Evolutionary conservation across 2,797 vertebrate genomes (phyloP).

Genomic region (Gephyroberyx darwinii): DNA sequence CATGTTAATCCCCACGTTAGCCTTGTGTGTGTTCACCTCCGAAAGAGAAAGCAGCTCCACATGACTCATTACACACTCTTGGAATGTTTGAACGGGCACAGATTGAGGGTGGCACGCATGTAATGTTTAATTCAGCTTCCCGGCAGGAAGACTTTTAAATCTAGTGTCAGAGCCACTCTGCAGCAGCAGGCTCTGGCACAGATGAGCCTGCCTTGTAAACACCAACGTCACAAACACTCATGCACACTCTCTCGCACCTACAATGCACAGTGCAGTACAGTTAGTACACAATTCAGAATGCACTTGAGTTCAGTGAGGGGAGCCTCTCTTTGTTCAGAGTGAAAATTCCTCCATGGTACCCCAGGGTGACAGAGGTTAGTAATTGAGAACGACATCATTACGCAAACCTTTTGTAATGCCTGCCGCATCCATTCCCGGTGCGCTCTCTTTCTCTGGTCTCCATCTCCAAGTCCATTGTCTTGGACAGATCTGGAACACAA

Average conservation of each 20-base stretch:
- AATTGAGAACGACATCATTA: constrained; percentile 70
- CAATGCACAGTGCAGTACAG: constrained; percentile 17
- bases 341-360: constrained; percentile 44
- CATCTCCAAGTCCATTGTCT: constrained; percentile 61
- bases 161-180: constrained; percentile 52
- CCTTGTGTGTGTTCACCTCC: constrained; percentile 46
- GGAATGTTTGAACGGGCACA: constrained; percentile 67
- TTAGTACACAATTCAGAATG: constrained; percentile 14
- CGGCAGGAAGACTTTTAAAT: constrained; percentile 64
- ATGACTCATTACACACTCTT: constrained; percentile 72
- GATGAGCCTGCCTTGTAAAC: constrained; percentile 54
- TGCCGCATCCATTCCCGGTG: constrained; percentile 56
- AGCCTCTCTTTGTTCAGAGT: constrained; percentile 34
- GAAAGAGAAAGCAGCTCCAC: constrained; percentile 44
- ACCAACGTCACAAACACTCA: constrained; percentile 53
- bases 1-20: constrained; percentile 48
- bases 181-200: constrained; percentile 62
- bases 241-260: constrained; percentile 19
- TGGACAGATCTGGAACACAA: constrained; percentile 36
- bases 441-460: constrained; percentile 38
- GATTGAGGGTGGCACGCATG: constrained; percentile 70
- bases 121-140: constrained; percentile 74
- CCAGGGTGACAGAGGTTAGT: constrained; percentile 66
- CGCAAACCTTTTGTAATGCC: constrained; percentile 68
- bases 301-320: constrained; percentile 1